Evolutionary conservation across 2,797 vertebrate species (phyloP), one percentile per base, ranked within the genome.

Genomic region (Coreius guichenoti): DNA sequence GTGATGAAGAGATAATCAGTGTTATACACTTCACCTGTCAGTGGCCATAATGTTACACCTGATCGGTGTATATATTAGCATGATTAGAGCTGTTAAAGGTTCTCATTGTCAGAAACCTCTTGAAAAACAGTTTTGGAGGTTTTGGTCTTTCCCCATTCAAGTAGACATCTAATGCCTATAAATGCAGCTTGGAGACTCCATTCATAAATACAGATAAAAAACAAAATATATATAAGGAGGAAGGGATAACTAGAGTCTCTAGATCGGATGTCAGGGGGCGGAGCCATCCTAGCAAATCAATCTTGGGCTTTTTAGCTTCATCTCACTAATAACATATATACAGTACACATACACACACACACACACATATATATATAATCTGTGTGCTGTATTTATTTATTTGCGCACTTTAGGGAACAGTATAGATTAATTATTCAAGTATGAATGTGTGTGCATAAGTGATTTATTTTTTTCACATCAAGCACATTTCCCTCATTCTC

Each of bases 401-500:
- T 13, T 14, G 21, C 39, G 7, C 31, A 45, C 5, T 54, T 23
- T 58, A 17, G 17, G 36, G 47, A 47, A 13, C 17, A 65, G 11
- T 21, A 14, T 58, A 33, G 17, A 65, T 31, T 3, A 47, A 65
- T 43, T 45, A 16, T 26, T 45, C 1, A 54, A 79, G n/a, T 51
- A 21, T 23, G 17, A 49, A 29, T 81, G 47, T 33, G 45, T 79
- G 51, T 78, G 54, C 74, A 58, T 73, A 26, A 47, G n/a, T 82
- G 43, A 63, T 83, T 80, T 58, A 5, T 47, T 70, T 63, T 51
- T 11, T 74, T 26, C 33, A 45, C 67, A 85, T 74, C 85, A 49
- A 45, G 74, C 70, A 67, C 74, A 83, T 82, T 81, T 65, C 63
- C 58, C 29, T 75, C 73, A 80, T 81, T 80, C 36, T 77, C 63